A percentile compares a stretch with the other conserved stretches of the same genome.
Conservation (phyloP, 2,113 vertebrate species). For the Engraulis encrasicolus region DNA sequence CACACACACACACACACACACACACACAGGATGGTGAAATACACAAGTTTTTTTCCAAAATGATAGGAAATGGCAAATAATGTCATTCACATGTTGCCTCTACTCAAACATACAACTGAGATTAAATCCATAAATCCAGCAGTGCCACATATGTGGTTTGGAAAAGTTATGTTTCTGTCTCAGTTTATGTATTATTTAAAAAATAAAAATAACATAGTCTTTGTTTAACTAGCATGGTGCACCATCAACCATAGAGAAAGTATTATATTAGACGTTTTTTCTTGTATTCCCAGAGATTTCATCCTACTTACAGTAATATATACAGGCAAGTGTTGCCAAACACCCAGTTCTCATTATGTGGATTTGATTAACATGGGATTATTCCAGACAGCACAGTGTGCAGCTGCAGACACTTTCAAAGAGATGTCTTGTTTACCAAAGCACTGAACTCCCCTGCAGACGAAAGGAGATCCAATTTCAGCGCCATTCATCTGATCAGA, state of each 20-base stretch:
- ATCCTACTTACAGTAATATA: background rate
- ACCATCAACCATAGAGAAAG: background rate
- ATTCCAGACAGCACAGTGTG: background rate
- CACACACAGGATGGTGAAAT: too few species aligned
- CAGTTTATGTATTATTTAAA: too few species aligned
- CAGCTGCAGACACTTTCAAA: conserved; percentile 1
- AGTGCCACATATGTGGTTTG: too few species aligned
- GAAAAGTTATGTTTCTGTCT: too few species aligned
- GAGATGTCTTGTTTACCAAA: background rate
- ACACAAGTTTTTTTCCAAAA: too few species aligned
- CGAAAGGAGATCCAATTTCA: background rate
- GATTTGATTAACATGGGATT: background rate
- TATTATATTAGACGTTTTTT: background rate
- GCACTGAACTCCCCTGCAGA: background rate
- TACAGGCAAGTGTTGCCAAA: background rate
- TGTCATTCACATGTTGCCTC: too few species aligned
- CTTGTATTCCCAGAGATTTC: background rate
- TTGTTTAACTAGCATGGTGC: background rate
- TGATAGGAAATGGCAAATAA: too few species aligned
- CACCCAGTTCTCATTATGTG: background rate
- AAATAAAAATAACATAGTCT: too few species aligned
- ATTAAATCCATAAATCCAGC: too few species aligned
- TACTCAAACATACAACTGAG: too few species aligned
- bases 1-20: too few species aligned
- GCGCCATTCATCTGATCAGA: background rate